Conservation (phyloP, 2,113 vertebrate species). For the Craseonycteris thonglongyai region DNA sequence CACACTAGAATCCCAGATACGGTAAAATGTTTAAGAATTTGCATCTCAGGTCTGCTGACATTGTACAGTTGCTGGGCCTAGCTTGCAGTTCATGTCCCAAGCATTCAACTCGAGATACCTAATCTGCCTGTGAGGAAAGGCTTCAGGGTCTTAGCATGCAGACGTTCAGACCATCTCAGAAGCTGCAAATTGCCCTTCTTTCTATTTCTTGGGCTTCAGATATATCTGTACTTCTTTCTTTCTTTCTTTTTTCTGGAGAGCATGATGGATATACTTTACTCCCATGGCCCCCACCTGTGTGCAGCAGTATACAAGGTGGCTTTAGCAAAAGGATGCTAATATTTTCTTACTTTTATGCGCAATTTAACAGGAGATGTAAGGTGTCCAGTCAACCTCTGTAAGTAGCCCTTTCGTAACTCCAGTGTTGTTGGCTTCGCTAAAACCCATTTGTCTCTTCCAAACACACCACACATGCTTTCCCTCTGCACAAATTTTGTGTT, state of each 20-base stretch:
- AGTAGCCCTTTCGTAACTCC: not conserved
- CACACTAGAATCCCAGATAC: not conserved
- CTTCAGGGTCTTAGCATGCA: no score
- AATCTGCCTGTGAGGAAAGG: not conserved
- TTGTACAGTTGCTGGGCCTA: not conserved
- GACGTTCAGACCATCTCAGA: not conserved
- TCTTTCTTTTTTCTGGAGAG: not conserved
- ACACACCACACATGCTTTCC: not conserved
- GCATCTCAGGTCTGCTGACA: not conserved
- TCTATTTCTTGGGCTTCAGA: not conserved
- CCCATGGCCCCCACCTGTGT: not conserved
- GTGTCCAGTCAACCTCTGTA: not conserved
- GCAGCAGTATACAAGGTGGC: not conserved
- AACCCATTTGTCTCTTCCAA: not conserved
- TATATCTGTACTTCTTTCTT: not conserved
- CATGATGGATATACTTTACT: not conserved
- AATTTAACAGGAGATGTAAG: not conserved
- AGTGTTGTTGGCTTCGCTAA: not conserved
- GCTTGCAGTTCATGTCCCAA: not conserved
- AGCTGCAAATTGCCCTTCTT: not conserved
- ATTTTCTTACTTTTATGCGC: not conserved
- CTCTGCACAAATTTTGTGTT: not conserved
- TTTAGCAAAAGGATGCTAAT: not conserved
- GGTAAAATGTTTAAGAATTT: not conserved
- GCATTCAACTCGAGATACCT: not conserved